Evolutionary conservation across 2,113 vertebrate genomes (phyloP).

Genomic region (Bucco capensis): DNA sequence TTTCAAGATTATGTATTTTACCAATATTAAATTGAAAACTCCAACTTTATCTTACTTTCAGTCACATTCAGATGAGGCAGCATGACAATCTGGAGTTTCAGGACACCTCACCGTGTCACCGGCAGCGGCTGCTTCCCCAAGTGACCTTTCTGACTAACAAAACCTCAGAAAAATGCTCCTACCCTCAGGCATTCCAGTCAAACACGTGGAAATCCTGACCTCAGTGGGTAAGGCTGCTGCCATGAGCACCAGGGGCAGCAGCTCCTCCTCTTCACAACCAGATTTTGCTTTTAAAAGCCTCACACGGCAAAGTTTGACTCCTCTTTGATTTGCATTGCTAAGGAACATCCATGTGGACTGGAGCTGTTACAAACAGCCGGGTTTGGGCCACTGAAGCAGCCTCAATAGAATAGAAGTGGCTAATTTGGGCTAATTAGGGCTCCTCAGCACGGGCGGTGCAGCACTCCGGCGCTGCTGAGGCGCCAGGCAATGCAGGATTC

Average conservation of each 20-base stretch:
- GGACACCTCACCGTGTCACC: fast-evolving
- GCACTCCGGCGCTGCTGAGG: not conserved
- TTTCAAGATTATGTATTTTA: not conserved
- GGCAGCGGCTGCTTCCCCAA: fast-evolving
- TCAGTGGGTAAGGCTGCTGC: not conserved
- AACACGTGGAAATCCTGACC: fast-evolving
- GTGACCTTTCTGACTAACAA: not conserved
- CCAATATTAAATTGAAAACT: not conserved
- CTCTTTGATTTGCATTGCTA: fast-evolving
- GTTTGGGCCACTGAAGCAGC: not conserved
- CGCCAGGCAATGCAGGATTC: not conserved
- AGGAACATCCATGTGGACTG: fast-evolving
- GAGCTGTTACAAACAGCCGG: fast-evolving
- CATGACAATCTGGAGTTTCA: fast-evolving
- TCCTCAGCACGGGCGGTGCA: not conserved
- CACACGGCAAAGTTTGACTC: fast-evolving
- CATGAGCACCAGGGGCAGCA: no score
- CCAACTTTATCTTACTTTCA: not conserved
- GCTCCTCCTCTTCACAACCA: not conserved
- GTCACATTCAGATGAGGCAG: fast-evolving
- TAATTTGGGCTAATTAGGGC: not conserved
- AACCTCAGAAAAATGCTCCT: fast-evolving
- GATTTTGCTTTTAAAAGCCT: fast-evolving
- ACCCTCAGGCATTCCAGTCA: not conserved
- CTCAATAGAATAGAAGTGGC: fast-evolving